phyloP scores from a whole-genome alignment of 2,113 vertebrate genomes.

The Eolophus roseicapilla region DNA sequence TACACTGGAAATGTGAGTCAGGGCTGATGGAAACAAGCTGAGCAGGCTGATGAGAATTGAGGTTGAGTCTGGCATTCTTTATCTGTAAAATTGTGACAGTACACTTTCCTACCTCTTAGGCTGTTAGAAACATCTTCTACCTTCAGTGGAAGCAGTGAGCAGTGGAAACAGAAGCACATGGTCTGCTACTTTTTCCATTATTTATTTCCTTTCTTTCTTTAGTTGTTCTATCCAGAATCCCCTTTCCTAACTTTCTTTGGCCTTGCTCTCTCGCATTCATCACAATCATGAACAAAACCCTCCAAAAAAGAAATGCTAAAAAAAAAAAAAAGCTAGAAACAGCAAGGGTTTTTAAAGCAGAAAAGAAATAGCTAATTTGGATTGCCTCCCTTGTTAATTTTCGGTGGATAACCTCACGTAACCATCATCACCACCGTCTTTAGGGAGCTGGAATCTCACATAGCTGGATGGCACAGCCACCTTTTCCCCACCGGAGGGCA shows the following conservation, averaged over 20 bases:
- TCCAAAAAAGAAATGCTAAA: background rate
- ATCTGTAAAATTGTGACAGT: background rate
- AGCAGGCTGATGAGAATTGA: background rate
- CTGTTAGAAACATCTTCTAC: background rate
- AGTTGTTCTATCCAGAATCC: background rate
- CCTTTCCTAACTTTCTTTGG: background rate
- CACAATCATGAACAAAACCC: background rate
- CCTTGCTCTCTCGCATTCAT: background rate
- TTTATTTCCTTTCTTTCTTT: background rate
- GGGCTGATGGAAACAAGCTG: background rate
- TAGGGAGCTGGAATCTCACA: rapidly evolving
- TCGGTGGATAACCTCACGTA: background rate
- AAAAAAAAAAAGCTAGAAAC: background rate
- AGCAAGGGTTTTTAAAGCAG: background rate
- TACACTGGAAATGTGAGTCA: background rate
- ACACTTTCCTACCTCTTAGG: background rate
- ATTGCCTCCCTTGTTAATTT: background rate
- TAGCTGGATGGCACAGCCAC: rapidly evolving
- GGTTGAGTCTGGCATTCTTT: background rate
- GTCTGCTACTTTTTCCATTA: background rate
- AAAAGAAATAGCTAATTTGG: background rate
- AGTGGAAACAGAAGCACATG: background rate
- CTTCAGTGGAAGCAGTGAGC: background rate
- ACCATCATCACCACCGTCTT: rapidly evolving
- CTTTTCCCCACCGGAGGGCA: background rate